These are phyloP conservation scores for Drosophila austrosaltans DNA, from an alignment of 2,888 invertebrate genomes.

Conservation along the genomic window DNA sequence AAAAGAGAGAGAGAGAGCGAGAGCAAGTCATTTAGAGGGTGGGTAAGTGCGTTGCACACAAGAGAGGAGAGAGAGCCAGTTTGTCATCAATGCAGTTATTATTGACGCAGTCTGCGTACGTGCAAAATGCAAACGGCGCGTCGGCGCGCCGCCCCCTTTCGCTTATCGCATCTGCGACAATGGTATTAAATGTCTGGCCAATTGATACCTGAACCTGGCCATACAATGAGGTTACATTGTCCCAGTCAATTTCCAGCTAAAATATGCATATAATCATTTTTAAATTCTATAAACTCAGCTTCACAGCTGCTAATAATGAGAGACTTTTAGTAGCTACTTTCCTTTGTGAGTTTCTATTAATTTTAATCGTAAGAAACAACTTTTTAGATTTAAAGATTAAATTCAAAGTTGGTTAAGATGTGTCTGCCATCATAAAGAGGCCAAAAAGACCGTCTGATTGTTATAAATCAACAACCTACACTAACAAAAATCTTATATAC, in stretches of 20 bases:
- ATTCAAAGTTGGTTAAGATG: too few species aligned
- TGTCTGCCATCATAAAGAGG: too few species aligned
- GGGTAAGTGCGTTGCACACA: not conserved
- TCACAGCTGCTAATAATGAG: not conserved
- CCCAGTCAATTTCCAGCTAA: conserved; percentile 4
- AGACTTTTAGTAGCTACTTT: too few species aligned
- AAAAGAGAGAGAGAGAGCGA: conserved; percentile 14
- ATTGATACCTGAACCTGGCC: conserved; percentile 10
- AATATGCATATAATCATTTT: not conserved
- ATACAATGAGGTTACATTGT: conserved; percentile 8
- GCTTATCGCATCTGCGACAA: not conserved
- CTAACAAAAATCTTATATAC: not conserved
- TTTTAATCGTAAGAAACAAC: too few species aligned
- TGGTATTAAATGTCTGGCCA: conserved; percentile 5
- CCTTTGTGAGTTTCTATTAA: too few species aligned
- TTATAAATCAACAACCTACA: not conserved
- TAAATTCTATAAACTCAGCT: not conserved
- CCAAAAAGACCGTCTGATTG: too few species aligned
- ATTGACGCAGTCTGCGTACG: conserved; percentile 76
- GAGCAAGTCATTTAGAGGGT: not conserved
- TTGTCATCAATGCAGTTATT: conserved; percentile 69
- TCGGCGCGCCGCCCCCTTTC: conserved; percentile 6
- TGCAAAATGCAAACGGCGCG: conserved; percentile 38
- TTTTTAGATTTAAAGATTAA: too few species aligned
- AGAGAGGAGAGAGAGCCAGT: not conserved